Base-by-base conservation (phyloP, 2,888 invertebrate species). In the Meloe dianella region DNA sequence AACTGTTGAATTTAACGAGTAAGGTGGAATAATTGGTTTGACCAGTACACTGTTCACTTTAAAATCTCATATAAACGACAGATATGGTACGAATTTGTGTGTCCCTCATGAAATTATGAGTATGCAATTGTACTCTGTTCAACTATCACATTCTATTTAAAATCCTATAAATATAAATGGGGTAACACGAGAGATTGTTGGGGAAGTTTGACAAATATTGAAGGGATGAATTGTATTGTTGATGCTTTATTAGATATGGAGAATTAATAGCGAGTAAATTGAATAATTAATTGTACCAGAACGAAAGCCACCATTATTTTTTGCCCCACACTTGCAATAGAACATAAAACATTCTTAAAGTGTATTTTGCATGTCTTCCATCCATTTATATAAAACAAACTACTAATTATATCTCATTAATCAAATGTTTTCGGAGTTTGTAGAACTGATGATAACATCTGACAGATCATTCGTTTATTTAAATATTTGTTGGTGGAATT, bases 21-120 rank as follows among this genome's bases (percentile, higher is more conserved):
- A 10, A 1, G 32, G 2, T 10, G 7, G 7, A 32, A 32, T 32
- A 32, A 32, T 32, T 32, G 32, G 4, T 32, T 32, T 32, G 32
- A 32, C 9, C 7, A 32, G 32, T 8, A 6, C 14, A 1, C 1
- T 35, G 5, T 35, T 14, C 35, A 35, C 14, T 35, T 14, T 2
- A 3, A 2, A 12, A 1, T 2, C 7, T 32, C 32, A 35, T 1
- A 35, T 35, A 4, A n/a, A n/a, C n/a, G n/a, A n/a, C n/a, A 1
- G 6, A 35, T 35, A 30, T 30, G 8, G 7, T 30, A 9, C 20
- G 20, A 20, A 47, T 8, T 20, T 47, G 47, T 20, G 47, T 6
- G 47, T 47, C 20, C 20, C 2, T 47, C 47, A 47, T 47, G 20
- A 47, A 47, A 47, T 47, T 47, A 47, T 47, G 47, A 47, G 47